phyloP scores from a whole-genome alignment of 2,888 invertebrate species.

The Marronus borbonicus region DNA sequence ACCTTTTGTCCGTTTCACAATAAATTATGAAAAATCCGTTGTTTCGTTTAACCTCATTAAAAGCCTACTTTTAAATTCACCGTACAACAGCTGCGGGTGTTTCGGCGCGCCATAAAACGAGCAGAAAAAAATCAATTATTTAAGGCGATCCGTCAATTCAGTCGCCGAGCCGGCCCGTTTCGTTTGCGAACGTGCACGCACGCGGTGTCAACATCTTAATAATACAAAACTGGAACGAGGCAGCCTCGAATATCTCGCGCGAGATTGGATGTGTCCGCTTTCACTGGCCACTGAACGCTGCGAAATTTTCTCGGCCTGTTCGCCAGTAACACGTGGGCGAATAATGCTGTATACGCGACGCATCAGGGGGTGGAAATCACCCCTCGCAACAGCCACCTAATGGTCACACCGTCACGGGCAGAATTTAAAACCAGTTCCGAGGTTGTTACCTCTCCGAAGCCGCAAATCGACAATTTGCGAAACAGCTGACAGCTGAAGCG shows the following conservation, averaged over 20 bases:
- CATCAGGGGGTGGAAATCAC: constrained; percentile 3
- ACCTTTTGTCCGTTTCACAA: background rate
- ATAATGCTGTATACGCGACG: constrained; percentile 5
- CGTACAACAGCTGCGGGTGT: constrained; percentile 39
- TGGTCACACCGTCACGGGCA: constrained; percentile 14
- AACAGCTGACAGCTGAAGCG: constrained; percentile 45
- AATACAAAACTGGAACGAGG: constrained; percentile 44
- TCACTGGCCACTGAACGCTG: constrained; percentile 21
- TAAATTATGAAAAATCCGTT: constrained; percentile 18
- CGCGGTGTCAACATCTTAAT: constrained; percentile 38
- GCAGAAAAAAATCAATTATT: constrained; percentile 39
- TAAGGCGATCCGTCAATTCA: constrained; percentile 29
- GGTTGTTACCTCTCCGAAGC: constrained; percentile 1
- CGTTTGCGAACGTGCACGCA: constrained; percentile 26
- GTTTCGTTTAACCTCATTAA: constrained; percentile 24
- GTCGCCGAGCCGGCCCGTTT: background rate
- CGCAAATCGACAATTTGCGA: constrained; percentile 25
- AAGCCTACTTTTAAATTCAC: constrained; percentile 23
- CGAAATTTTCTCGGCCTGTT: constrained; percentile 39
- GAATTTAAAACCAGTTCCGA: constrained; percentile 3
- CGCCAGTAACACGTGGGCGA: constrained; percentile 34
- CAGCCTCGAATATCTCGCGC: constrained; percentile 44
- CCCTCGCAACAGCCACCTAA: constrained; percentile 7
- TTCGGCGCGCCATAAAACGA: constrained; percentile 20
- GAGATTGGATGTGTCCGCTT: constrained; percentile 43